These are phyloP conservation scores for Etheostoma cragini DNA, from an alignment of 2,113 vertebrate genomes.

Conservation along the genomic window DNA sequence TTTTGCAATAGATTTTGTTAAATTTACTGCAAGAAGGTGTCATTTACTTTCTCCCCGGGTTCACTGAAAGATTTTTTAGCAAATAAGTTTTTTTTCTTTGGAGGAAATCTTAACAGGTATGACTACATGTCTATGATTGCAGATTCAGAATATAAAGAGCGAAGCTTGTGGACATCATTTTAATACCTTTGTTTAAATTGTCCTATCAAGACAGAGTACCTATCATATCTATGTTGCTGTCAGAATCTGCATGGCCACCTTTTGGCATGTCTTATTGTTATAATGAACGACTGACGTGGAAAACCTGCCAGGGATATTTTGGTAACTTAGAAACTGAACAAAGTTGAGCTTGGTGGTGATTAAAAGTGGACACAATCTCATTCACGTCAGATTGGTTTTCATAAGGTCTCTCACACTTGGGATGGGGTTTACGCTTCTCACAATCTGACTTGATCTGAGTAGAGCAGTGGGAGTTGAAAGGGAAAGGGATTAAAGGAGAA, in stretches of 20 bases:
- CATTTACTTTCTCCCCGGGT: neutral
- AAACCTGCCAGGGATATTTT: slow-evolving; percentile 54
- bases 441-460: slow-evolving; percentile 62
- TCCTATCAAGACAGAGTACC: neutral
- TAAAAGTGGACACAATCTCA: slow-evolving; percentile 60
- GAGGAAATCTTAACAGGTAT: slow-evolving; percentile 1
- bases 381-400: slow-evolving; percentile 58
- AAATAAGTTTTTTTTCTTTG: slow-evolving; percentile 9
- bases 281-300: slow-evolving; percentile 29
- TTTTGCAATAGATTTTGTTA: neutral
- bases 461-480: slow-evolving; percentile 34
- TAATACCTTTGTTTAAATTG: slow-evolving; percentile 9
- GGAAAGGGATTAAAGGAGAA: slow-evolving; percentile 61
- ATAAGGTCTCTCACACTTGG: slow-evolving; percentile 50
- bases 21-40: neutral
- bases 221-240: slow-evolving; percentile 37
- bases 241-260: slow-evolving; percentile 16
- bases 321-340: slow-evolving; percentile 48
- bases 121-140: neutral
- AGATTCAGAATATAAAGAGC: slow-evolving; percentile 4
- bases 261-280: slow-evolving; percentile 16
- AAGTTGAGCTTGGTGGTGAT: slow-evolving; percentile 50
- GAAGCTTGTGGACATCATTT: slow-evolving; percentile 24
- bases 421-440: slow-evolving; percentile 53
- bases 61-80: neutral